Evolutionary conservation across 2,888 invertebrate species (phyloP), one percentile per base, ranked within the genome.

Genomic region (Sarcophaga caerulescens): DNA sequence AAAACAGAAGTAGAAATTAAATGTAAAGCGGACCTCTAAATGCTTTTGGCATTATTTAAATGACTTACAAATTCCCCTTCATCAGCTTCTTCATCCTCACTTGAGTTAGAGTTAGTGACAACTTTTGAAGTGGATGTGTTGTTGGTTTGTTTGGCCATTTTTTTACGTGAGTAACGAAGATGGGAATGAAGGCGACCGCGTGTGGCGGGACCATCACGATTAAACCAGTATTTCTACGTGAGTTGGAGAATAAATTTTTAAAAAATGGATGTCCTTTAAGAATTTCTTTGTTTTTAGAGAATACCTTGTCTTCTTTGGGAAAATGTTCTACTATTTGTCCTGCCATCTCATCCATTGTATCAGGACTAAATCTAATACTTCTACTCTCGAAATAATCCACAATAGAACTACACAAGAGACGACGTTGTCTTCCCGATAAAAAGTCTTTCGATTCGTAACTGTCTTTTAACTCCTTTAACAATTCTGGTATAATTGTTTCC

Each of bases 141-240:
- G 14, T 14, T 57, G 1, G 14, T 73, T 21, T 74, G 63, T 44
- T 44, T 63, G 59, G 14, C 59, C n/a, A 69, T 63, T 21, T 44
- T 63, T 45, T 75, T 77, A 52, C 76, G 73, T 59, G 78, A 77
- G 65, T 81, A 81, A 65, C 80, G 78, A 44, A 78, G 66, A 35
- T 70, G 73, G 12, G 57, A 57, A 73, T 65, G 70, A 0, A 85
- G 63, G 35, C 6, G 0, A 35, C 35, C 35, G 35, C 35, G 2
- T 35, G 6, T 35, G 1, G 0, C 2, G 6, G 5, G 35, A 35
- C 6, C 35, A 6, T 35, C 35, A 5, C 35, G 35, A 35, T 35
- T 35, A 35, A 6, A 35, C 35, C 35, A 35, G 35, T 6, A 35
- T 35, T 35, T 35, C 35, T 35, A 35, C 6, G 35, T 35, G 35